Conservation (phyloP, 1,140 invertebrate genomes). For the Bemisia tabaci region DNA sequence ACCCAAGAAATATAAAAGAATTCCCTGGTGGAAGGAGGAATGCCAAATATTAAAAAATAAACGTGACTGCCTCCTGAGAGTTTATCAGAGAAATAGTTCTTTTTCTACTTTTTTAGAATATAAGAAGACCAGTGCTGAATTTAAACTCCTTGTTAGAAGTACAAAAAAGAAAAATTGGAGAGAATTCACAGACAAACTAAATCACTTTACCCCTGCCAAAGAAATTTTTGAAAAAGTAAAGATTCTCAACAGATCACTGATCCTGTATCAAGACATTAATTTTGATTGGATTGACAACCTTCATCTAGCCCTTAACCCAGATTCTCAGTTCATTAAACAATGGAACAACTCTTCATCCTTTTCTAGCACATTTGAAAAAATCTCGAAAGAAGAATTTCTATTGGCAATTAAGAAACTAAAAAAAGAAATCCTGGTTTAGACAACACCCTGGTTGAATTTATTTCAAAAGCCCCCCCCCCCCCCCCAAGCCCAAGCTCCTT, state of each 20-base stretch:
- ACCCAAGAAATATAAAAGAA: neutral
- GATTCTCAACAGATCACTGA: neutral
- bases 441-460: neutral
- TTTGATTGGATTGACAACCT: neutral
- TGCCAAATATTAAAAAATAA: neutral
- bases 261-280: neutral
- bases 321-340: neutral
- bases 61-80: neutral
- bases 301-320: neutral
- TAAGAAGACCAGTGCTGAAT: neutral
- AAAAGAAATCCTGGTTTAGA: neutral
- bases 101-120: neutral
- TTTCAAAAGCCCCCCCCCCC: neutral
- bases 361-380: neutral
- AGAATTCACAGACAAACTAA: neutral
- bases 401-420: neutral
- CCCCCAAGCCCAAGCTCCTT: neutral
- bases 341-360: neutral
- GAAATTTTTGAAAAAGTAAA: neutral
- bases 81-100: neutral
- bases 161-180: neutral
- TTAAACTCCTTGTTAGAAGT: neutral
- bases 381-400: neutral
- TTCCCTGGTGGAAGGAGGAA: neutral
- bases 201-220: neutral